These are phyloP conservation scores for Malurus elegans DNA, from an alignment of 2,113 vertebrate genomes.

Conservation along the genomic window DNA sequence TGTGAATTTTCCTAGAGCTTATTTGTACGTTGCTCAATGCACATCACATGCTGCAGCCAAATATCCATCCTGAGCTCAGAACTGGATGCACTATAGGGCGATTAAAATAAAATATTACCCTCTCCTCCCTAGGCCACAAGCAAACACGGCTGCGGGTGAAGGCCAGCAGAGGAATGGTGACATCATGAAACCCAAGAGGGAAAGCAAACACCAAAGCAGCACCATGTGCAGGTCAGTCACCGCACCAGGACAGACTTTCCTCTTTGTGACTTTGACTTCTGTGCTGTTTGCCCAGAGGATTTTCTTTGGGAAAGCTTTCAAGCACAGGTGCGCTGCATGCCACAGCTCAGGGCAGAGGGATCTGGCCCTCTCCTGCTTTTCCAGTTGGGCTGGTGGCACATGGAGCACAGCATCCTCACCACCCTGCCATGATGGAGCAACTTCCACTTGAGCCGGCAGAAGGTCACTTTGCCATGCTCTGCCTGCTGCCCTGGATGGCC, in stretches of 20 bases:
- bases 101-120: neutral
- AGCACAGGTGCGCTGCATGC: neutral
- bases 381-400: neutral
- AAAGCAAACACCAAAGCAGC: neutral
- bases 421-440: neutral
- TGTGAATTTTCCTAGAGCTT: neutral
- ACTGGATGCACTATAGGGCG: neutral
- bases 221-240: neutral
- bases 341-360: neutral
- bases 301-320: neutral
- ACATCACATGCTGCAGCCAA: neutral
- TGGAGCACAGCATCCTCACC: neutral
- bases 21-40: neutral
- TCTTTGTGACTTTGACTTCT: neutral
- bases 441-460: neutral
- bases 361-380: neutral
- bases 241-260: neutral
- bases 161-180: conserved; percentile 4
- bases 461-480: rapidly evolving
- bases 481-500: neutral
- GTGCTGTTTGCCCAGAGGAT: neutral
- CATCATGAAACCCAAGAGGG: conserved; percentile 30
- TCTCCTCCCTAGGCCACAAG: conserved; percentile 3
- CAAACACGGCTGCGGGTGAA: neutral
- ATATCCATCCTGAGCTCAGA: neutral